Evolutionary conservation across 2,113 vertebrate genomes (phyloP), one percentile per base, ranked within the genome.

Genomic region (Pogona vitticeps): DNA sequence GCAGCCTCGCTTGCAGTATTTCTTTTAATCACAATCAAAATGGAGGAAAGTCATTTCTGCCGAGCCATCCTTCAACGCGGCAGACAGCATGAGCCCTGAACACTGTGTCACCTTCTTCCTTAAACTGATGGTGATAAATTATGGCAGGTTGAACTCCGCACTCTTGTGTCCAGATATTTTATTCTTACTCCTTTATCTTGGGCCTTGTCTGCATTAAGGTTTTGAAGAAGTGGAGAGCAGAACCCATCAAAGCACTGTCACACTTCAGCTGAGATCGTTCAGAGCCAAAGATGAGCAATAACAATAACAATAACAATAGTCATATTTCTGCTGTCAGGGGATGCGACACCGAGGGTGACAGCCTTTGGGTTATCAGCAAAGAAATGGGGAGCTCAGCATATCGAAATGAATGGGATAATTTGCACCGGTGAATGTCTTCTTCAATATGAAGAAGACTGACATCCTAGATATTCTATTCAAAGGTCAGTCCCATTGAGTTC

Each of bases 41-140:
- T 38, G 71, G 59, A 26, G 40, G 20, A 63, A 61, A 20, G 31
- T 52, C n/a, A 33, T 79, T 79, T 76, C 33, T 15, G 80, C 82
- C 71, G 28, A 21, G 28, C 38, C 40, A 31, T 58, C 56, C 70
- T 67, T 89, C 71, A 80, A 79, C 1, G 0, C 0, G 1, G 23
- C 33, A n/a, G n/a, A 4, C 40, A 76, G 20, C 61, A 56, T 1
- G 28, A 10, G 76, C 70, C 73, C 38, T 88, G 76, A 77, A 89
- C 46, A 31, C 26, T 3, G 5, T 80, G 65, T 59, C 76, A 86
- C 71, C 76, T 91, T 71, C 91, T 85, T 77, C 67, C 65, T 87
- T 88, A 63, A 83, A 76, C 26, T 23, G 80, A 31, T 76, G 65
- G 67, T 84, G 73, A 90, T 33, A 79, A 85, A 82, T 31, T 33